Base-by-base conservation (phyloP, 2,113 vertebrate species). In the Macquaria ambigua region DNA sequence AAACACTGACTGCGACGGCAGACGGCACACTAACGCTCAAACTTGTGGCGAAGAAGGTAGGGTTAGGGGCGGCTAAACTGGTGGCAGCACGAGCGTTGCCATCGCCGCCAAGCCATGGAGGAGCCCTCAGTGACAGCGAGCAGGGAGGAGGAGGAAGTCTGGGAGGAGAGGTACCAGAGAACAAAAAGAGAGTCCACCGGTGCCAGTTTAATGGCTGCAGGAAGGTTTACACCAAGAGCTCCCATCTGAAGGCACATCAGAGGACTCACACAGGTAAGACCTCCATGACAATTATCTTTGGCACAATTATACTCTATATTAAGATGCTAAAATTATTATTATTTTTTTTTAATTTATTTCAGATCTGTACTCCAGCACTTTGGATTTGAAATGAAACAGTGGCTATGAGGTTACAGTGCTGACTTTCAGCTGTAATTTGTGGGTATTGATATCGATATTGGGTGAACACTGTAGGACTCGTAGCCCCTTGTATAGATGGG, bases 141-240 rank as follows among this genome's bases (percentile, higher is more conserved):
- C 95, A 92, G 78, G 76, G 71, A 53, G 87, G 79, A 70, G 93
- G 77, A 48, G 87, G 76, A 77, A 91, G 86, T 88, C 95, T 97
- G 94, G 95, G 96, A 77, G 97, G 97, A 68, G 97, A 95, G 0
- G 94, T 96, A 77, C 96, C 97, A 0, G 98, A 99, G 94, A 99
- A 98, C 95, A 99, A 99, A 96, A 99, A 99, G 96, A 97, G 98
- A 82, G 98, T 99, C 87, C 98, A 99, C 88, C 97, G 98, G 88
- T 99, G 98, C 92, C 98, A 99, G 77, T 99, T 99, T 93, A 99
- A 99, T 77, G 98, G 98, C 92, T 99, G 98, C 94, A 97, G 98
- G 89, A 99, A 99, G 94, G 98, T 99, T 94, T 99, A 99, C 95
- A 99, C 98, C 95, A 99, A 99, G 96, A 99, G 98, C 92, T 99